A percentile compares a stretch with the other conserved stretches of the same genome.
Evolutionary conservation across 2,113 vertebrate genomes (phyloP).

Genomic region (Illadopsis cleaveri): DNA sequence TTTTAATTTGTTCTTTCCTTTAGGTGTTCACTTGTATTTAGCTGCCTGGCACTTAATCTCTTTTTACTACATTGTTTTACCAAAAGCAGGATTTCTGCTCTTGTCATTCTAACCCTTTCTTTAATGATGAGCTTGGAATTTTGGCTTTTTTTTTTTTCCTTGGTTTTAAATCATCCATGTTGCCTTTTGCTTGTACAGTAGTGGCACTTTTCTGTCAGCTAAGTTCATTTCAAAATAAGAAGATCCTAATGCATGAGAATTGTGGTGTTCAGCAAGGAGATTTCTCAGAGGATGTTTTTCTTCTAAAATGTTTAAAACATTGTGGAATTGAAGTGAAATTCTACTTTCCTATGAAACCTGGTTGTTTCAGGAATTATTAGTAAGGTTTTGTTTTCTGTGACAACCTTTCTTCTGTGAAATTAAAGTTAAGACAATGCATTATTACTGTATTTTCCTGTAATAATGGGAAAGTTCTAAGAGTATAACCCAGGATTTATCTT

Average conservation of each 20-base stretch:
- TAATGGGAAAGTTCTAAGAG: not conserved
- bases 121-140: slow-evolving; percentile 1
- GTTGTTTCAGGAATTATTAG: not conserved
- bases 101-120: slow-evolving; percentile 32
- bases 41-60: slow-evolving; percentile 76
- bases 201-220: slow-evolving; percentile 25
- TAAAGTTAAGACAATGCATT: not conserved
- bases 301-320: not conserved
- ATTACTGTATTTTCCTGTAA: not conserved
- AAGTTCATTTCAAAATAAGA: not conserved
- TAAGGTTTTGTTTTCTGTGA: not conserved
- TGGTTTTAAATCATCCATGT: slow-evolving; percentile 7
- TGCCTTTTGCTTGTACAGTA: slow-evolving; percentile 11
- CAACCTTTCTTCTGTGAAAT: not conserved
- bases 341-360: not conserved
- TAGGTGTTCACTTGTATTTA: slow-evolving; percentile 76
- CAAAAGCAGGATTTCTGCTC: slow-evolving; percentile 41
- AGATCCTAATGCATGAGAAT: not conserved
- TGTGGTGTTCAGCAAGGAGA: not conserved
- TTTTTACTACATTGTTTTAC: slow-evolving; percentile 66
- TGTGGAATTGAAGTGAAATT: not conserved
- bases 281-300: not conserved
- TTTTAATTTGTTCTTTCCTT: slow-evolving; percentile 61
- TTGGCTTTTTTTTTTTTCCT: not conserved
- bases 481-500: not conserved